Evolutionary conservation across 2,797 vertebrate genomes (phyloP).

Genomic region (Takifugu ocellatus): DNA sequence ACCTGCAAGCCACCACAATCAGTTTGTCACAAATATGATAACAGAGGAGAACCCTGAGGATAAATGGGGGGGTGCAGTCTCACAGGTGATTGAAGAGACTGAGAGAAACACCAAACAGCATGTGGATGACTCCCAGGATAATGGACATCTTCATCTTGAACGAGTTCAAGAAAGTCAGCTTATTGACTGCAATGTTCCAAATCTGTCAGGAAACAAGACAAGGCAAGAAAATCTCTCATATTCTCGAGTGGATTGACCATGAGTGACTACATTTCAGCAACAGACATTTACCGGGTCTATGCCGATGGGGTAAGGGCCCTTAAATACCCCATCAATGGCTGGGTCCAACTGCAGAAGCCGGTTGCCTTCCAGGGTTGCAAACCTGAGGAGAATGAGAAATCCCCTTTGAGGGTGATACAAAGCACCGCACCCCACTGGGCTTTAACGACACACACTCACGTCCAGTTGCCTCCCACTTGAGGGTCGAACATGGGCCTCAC

Average conservation of each 20-base stretch:
- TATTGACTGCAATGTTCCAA: constrained; percentile 94
- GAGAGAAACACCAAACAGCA: constrained; percentile 88
- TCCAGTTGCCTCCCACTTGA: constrained; percentile 76
- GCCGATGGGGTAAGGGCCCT: constrained; percentile 91
- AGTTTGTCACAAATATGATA: neutral
- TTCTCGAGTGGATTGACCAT: neutral
- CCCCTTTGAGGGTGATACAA: neutral
- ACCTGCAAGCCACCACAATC: constrained; percentile 71
- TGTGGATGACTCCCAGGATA: constrained; percentile 91
- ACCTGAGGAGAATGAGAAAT: constrained; percentile 59
- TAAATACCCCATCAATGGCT: constrained; percentile 83
- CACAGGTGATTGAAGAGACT: constrained; percentile 82
- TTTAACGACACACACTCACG: constrained; percentile 77
- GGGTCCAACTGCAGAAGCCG: constrained; percentile 87
- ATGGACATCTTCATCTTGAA: constrained; percentile 99
- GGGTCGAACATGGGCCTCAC: constrained; percentile 88
- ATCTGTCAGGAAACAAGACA: constrained; percentile 73
- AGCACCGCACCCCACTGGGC: too few relatives aligned
- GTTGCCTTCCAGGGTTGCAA: constrained; percentile 68
- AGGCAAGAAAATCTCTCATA: too few relatives aligned
- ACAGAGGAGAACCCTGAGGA: neutral
- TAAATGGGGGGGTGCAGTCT: constrained; percentile 12
- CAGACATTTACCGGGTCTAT: constrained; percentile 87
- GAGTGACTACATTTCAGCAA: neutral
- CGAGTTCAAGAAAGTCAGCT: constrained; percentile 95